phyloP scores from a whole-genome alignment of 2,113 vertebrate species.

The Oenanthe oenanthe region DNA sequence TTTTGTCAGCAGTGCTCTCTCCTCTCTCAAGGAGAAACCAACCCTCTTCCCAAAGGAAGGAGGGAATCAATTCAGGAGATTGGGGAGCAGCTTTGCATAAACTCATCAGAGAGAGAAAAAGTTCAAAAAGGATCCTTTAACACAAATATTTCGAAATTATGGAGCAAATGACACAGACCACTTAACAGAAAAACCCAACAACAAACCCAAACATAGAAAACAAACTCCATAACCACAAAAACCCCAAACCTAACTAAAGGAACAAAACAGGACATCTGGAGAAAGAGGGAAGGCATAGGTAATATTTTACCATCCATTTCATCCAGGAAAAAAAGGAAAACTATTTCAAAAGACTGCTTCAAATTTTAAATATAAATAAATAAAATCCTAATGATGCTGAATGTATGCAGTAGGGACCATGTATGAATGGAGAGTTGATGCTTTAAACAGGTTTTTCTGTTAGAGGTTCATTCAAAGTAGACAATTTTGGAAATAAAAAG shows the following conservation, averaged over 20 bases:
- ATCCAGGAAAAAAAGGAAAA: neutral
- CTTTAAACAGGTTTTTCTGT: neutral
- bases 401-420: neutral
- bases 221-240: neutral
- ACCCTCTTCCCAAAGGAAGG: neutral
- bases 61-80: neutral
- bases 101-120: neutral
- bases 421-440: neutral
- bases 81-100: neutral
- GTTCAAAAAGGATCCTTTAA: neutral
- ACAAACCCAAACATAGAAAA: neutral
- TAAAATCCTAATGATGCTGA: neutral
- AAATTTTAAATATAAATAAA: neutral
- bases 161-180: neutral
- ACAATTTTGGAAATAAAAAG: conserved; percentile 8
- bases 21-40: neutral
- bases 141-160: neutral
- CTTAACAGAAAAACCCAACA: neutral
- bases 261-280: neutral
- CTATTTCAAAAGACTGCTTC: neutral
- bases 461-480: neutral
- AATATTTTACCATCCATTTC: neutral
- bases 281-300: neutral
- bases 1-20: neutral
- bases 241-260: neutral